Base-by-base conservation (phyloP, 2,797 vertebrate species). In the Onychomys leucogaster region DNA sequence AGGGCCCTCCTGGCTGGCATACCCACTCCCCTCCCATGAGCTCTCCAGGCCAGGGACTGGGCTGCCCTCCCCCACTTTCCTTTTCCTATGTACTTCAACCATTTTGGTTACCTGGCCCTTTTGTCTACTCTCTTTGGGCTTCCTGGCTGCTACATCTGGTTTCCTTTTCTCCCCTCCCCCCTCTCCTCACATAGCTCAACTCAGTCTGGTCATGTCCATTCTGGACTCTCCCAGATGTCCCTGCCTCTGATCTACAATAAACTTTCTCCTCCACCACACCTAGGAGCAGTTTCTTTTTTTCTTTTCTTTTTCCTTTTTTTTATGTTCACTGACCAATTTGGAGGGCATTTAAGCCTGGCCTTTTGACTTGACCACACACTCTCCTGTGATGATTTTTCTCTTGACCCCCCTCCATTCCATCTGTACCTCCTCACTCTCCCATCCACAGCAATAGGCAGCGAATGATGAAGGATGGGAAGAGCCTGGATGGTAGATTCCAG, bases 221-320 rank as follows among this genome's bases (percentile, higher is more conserved):
- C 69, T 23, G n/a, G 19, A 73, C 69, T 73, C 8, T 71, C 17
- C 34, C 67, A 37, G 67, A 71, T 21, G n/a, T 37, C 17, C 34
- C 69, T 73, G n/a, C 63, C 63, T 65, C 63, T 65, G 61, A 73
- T 73, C n/a, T 4, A 41, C 69, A 73, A 25, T 41, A 41, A 73
- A 21, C 21, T 11, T 37, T 23, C n/a, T 37, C n/a, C 69, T 73
- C 69, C 19, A 37, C 17, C 17, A 27, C 10, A 63, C 61, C 61
- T 34, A 67, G 14, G 67, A 21, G 17, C 67, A 71, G n/a, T 71
- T 37, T 71, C 34, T 3, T 71, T n/a, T 21, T 3, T 6, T 21
- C 19, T 69, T n/a, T n/a, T 6, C 19, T 7, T 8, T 17, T 3
- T 0, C 7, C 37, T 7, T 3, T 34, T 69, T 6, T 3, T n/a